These are phyloP conservation scores for Vanessa atalanta DNA, from an alignment of 1,140 invertebrate genomes.

Conservation along the genomic window DNA sequence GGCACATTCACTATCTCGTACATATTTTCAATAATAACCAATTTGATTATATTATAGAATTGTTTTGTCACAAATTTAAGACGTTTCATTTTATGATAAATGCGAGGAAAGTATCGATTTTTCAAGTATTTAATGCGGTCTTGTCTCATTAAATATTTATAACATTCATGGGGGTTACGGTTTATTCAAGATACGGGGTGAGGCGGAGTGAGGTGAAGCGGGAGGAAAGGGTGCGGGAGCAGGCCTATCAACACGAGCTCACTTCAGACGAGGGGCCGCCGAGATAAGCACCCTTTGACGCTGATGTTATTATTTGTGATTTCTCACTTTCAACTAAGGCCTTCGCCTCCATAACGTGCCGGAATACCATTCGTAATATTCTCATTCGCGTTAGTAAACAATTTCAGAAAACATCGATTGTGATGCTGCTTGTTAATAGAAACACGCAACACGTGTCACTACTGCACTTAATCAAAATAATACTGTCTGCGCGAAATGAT, in stretches of 20 bases:
- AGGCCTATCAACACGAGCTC: background rate
- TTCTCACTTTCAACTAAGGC: slow-evolving; percentile 1
- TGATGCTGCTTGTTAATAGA: no score
- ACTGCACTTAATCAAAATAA: no score
- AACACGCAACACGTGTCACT: no score
- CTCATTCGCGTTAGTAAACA: no score
- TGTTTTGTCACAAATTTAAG: background rate
- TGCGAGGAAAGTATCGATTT: background rate
- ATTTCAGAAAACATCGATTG: no score
- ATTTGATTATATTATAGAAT: background rate
- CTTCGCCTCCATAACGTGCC: background rate
- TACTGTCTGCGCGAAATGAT: no score
- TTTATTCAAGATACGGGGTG: background rate
- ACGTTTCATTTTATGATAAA: background rate
- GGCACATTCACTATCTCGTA: no score
- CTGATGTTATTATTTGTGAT: slow-evolving; percentile 10
- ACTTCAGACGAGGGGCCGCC: slow-evolving; percentile 5
- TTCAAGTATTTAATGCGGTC: background rate
- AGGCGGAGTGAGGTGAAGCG: background rate
- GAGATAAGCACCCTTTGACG: slow-evolving; percentile 6
- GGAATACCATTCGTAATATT: background rate
- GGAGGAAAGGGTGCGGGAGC: background rate
- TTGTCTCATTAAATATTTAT: slow-evolving; percentile 4
- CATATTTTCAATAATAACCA: no score
- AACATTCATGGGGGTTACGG: background rate